A percentile compares a stretch with the other conserved stretches of the same genome.
Evolutionary conservation across 2,888 invertebrate genomes (phyloP).

Genomic region (Fragum fragum): DNA sequence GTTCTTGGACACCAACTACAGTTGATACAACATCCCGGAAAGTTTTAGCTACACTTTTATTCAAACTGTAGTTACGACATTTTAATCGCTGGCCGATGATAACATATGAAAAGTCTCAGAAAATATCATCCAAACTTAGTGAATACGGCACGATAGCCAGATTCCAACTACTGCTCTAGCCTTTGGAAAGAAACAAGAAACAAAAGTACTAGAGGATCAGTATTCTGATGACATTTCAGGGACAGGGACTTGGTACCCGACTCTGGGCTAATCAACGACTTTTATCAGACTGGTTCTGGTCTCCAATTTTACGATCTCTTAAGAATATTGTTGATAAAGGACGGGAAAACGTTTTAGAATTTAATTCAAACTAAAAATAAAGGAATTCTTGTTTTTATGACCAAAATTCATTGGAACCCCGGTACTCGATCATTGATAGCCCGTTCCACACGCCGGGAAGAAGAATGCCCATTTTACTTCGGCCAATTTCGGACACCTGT

Average conservation of each 20-base stretch:
- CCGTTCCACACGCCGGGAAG: slow-evolving; percentile 22
- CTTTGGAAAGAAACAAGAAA: too few relatives aligned
- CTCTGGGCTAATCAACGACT: neutral
- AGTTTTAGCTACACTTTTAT: too few relatives aligned
- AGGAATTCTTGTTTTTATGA: neutral
- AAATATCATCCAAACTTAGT: too few relatives aligned
- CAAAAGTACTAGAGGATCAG: too few relatives aligned
- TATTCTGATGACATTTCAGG: neutral
- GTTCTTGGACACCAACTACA: too few relatives aligned
- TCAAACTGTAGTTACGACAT: too few relatives aligned
- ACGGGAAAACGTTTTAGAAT: neutral
- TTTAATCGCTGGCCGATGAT: too few relatives aligned
- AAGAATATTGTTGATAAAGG: neutral
- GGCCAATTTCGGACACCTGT: slow-evolving; percentile 61
- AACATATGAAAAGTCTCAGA: too few relatives aligned
- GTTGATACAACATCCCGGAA: too few relatives aligned
- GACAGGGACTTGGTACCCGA: neutral
- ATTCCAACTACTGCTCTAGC: too few relatives aligned
- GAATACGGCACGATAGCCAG: too few relatives aligned
- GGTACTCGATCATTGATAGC: neutral
- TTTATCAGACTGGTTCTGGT: neutral
- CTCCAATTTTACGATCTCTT: neutral
- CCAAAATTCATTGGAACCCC: neutral
- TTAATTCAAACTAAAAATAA: slow-evolving; percentile 7
- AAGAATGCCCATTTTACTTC: slow-evolving; percentile 53